phyloP scores from a whole-genome alignment of 2,797 vertebrate species.

The Peromyscus eremicus region DNA sequence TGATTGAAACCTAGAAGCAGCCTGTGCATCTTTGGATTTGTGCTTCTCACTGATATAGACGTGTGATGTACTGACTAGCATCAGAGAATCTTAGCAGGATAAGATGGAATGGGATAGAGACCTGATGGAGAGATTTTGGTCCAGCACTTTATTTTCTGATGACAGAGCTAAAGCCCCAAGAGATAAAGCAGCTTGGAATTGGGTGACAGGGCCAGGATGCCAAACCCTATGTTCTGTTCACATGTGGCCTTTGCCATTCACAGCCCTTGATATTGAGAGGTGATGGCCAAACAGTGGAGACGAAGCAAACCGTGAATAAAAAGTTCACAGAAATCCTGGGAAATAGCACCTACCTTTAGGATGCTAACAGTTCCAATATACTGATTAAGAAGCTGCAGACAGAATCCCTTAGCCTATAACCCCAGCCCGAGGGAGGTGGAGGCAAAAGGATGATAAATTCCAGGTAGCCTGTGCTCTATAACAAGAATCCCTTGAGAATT shows the following conservation, averaged over 20 bases:
- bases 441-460: not conserved
- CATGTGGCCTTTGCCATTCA: not conserved
- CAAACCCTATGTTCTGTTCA: not conserved
- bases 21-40: not conserved
- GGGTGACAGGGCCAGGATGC: not conserved
- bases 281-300: not conserved
- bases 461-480: not conserved
- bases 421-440: not conserved
- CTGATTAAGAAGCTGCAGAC: not conserved
- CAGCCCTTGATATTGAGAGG: not conserved
- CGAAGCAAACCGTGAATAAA: constrained; percentile 20
- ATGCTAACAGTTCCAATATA: not conserved
- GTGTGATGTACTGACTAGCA: not conserved
- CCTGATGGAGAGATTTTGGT: not conserved
- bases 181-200: constrained; percentile 4
- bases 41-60: not conserved
- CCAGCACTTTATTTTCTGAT: not conserved
- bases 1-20: constrained; percentile 2
- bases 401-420: not conserved
- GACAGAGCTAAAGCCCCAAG: not conserved
- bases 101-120: not conserved
- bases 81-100: constrained; percentile 14
- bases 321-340: constrained; percentile 19
- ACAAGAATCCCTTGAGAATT: not conserved
- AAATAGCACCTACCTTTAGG: not conserved